Percentiles rank a stretch among this genome's conserved stretches.
Conservation (phyloP, 2,113 vertebrate genomes). For the Crotophaga sulcirostris region DNA sequence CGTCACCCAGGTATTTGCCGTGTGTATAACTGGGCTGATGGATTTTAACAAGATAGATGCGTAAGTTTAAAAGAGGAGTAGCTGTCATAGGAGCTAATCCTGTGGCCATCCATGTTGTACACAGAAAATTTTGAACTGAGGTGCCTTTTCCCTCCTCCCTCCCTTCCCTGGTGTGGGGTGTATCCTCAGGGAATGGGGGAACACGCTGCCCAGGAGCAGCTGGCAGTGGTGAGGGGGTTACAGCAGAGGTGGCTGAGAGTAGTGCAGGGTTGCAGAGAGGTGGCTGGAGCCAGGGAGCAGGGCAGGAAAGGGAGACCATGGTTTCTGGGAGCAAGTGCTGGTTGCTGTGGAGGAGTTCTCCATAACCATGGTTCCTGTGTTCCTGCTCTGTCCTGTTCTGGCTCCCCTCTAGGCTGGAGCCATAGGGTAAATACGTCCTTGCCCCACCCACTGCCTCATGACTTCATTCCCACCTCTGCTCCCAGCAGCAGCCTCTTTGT, state of each 20-base stretch:
- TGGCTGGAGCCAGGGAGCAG: neutral
- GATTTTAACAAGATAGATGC: neutral
- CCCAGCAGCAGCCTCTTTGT: neutral
- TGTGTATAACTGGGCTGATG: neutral
- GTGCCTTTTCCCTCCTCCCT: neutral
- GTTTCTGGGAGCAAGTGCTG: neutral
- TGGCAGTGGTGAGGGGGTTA: neutral
- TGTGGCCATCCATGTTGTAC: neutral
- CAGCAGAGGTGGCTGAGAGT: neutral
- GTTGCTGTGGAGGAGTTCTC: neutral
- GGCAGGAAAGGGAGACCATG: neutral
- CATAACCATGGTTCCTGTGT: neutral
- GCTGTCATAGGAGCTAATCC: neutral
- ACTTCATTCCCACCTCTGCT: neutral
- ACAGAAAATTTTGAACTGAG: neutral
- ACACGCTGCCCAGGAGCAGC: rapidly evolving
- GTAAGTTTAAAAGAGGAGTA: neutral
- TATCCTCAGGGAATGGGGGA: neutral
- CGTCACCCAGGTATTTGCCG: neutral
- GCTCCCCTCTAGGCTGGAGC: neutral
- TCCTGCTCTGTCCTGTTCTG: neutral
- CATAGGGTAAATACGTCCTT: neutral
- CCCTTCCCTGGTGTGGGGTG: neutral
- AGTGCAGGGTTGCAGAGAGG: neutral
- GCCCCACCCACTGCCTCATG: neutral